phyloP scores from a whole-genome alignment of 2,113 vertebrate species.

The Sorex araneus region DNA sequence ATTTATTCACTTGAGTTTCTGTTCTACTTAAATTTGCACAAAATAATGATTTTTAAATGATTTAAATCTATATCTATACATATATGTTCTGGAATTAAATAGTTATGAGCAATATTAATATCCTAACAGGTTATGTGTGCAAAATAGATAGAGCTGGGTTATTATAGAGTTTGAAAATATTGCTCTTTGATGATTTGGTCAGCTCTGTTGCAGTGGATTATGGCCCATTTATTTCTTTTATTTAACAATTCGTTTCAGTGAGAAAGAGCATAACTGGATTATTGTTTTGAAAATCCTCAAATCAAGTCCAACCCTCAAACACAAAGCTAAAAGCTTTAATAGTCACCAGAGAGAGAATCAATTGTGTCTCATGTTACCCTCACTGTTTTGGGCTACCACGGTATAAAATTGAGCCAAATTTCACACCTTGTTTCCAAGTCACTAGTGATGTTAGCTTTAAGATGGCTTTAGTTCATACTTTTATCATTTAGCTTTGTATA shows the following conservation, averaged over 20 bases:
- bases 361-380: background rate
- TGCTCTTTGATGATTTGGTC: background rate
- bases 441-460: background rate
- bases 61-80: background rate
- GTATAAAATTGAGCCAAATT: background rate
- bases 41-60: background rate
- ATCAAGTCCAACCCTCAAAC: background rate
- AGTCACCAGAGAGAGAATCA: background rate
- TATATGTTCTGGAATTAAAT: slow-evolving; percentile 13
- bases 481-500: slow-evolving; percentile 13
- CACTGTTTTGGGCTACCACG: background rate
- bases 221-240: background rate
- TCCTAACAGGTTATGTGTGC: background rate
- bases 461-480: slow-evolving; percentile 9
- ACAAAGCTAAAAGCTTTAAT: background rate
- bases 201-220: background rate
- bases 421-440: slow-evolving; percentile 9
- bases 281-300: slow-evolving; percentile 52
- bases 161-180: background rate
- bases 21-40: background rate
- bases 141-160: background rate
- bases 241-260: slow-evolving; percentile 47
- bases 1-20: slow-evolving; percentile 3
- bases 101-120: background rate
- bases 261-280: slow-evolving; percentile 20